A percentile compares a stretch with the other conserved stretches of the same genome.
Evolutionary conservation across 2,113 vertebrate genomes (phyloP).

Genomic region (Dromaius novaehollandiae): DNA sequence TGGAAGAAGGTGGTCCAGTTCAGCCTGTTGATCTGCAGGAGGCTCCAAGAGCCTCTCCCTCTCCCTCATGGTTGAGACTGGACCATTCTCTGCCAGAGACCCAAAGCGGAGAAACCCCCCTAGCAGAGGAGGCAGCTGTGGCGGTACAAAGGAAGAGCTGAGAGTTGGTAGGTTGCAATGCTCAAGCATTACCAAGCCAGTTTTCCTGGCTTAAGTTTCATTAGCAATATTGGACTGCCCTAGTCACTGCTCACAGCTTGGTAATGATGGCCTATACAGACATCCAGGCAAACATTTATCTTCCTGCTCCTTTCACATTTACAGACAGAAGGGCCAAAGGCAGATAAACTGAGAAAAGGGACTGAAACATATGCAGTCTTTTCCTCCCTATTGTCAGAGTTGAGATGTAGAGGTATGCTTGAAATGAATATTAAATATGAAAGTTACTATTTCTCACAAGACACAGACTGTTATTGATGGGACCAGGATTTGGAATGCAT

Average conservation of each 20-base stretch:
- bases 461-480: background rate
- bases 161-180: background rate
- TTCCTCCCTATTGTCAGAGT: background rate
- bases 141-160: background rate
- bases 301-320: background rate
- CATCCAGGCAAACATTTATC: background rate
- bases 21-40: background rate
- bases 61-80: background rate
- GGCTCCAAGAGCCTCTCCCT: background rate
- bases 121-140: background rate
- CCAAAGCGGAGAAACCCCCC: background rate
- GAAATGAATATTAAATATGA: background rate
- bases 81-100: background rate
- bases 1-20: background rate
- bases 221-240: background rate
- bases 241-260: background rate
- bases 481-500: background rate
- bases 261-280: background rate
- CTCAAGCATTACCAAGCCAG: too few species aligned
- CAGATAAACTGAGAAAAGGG: background rate
- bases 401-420: background rate
- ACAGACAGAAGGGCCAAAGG: background rate
- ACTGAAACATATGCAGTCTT: background rate
- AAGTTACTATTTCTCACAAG: background rate
- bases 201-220: background rate